Evolutionary conservation across 2,113 vertebrate species (phyloP).

Genomic region (Tachysurus fulvidraco): DNA sequence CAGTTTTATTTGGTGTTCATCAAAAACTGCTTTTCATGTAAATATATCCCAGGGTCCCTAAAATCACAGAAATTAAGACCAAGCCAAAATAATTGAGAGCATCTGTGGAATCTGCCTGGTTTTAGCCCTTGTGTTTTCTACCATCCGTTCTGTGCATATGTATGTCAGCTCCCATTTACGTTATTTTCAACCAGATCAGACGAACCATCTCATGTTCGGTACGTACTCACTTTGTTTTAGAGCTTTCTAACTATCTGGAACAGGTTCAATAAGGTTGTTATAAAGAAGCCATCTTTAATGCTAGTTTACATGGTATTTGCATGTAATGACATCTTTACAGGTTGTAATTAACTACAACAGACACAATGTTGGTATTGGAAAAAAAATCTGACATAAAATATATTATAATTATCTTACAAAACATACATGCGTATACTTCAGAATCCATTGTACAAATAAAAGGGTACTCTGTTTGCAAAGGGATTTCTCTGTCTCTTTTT

Average conservation of each 20-base stretch:
- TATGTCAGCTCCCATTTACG: constrained; percentile 10
- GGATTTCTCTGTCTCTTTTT: neutral
- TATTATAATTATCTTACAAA: neutral
- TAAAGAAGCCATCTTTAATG: constrained; percentile 9
- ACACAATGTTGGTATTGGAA: neutral
- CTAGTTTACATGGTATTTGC: constrained; percentile 14
- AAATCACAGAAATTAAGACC: neutral
- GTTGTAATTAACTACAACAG: constrained; percentile 2
- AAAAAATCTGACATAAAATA: neutral
- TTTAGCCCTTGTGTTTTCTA: constrained; percentile 12
- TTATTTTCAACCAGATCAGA: constrained; percentile 11
- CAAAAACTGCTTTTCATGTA: neutral
- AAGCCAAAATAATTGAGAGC: constrained; percentile 5
- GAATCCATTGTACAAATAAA: neutral
- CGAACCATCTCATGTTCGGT: neutral
- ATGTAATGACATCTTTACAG: constrained; percentile 6
- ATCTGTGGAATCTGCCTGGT: constrained; percentile 22
- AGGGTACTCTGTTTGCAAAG: neutral
- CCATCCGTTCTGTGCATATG: neutral
- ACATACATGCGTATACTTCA: neutral
- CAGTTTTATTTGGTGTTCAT: neutral
- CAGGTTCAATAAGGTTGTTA: constrained; percentile 16
- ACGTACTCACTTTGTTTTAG: neutral
- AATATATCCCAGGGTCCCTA: neutral
- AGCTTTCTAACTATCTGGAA: neutral